Conservation (phyloP, 2,113 vertebrate genomes). For the Chaenocephalus aceratus region DNA sequence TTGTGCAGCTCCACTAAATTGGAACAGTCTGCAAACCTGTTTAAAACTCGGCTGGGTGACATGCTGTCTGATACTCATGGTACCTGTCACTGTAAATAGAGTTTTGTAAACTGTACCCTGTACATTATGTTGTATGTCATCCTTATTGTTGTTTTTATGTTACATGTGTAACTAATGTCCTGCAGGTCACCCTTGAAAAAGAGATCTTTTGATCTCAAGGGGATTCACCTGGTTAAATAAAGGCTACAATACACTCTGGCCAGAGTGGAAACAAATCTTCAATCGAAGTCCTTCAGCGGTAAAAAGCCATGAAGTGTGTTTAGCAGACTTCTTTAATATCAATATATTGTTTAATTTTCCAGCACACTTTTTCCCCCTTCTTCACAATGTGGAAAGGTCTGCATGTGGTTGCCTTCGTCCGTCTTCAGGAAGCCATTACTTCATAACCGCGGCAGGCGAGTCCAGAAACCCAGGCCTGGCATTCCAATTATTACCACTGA, state of each 20-base stretch:
- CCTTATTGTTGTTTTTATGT: no score
- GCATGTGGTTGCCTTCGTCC: conserved; percentile 53
- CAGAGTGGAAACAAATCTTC: conserved; percentile 36
- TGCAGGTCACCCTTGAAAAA: no score
- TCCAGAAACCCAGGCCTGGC: conserved; percentile 57
- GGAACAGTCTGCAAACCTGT: no score
- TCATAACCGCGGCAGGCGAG: conserved; percentile 56
- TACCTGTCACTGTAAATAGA: no score
- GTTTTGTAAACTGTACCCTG: no score
- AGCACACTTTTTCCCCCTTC: conserved; percentile 12
- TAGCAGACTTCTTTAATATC: conserved; percentile 51
- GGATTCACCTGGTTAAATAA: no score
- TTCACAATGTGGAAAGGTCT: conserved; percentile 40
- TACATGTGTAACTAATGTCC: no score
- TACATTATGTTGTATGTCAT: no score
- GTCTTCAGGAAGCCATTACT: conserved; percentile 66
- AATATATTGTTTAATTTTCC: conserved; percentile 62
- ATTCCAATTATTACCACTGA: conserved; percentile 66
- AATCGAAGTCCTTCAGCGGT: conserved; percentile 15
- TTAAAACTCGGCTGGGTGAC: no score
- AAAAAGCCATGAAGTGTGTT: conserved; percentile 40
- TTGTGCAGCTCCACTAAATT: no score
- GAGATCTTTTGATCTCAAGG: no score
- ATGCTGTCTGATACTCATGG: no score
- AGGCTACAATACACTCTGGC: neutral